Conservation (phyloP, 2,888 invertebrate genomes). For the Pedicia rivosa region DNA sequence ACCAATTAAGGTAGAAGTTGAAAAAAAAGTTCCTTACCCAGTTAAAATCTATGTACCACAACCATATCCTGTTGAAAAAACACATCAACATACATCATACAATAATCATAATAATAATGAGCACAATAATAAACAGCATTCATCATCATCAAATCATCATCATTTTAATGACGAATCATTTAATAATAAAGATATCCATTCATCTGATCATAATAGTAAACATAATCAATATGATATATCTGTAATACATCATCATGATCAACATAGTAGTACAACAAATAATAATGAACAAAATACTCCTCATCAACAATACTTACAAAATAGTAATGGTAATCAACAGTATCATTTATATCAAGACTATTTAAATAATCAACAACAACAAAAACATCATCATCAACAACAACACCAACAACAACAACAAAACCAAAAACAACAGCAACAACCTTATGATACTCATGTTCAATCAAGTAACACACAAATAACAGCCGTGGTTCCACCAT, state of each 20-base stretch:
- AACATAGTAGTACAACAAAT: conserved; percentile 1
- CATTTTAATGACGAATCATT: background rate
- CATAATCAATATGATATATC: background rate
- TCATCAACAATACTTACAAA: conserved; percentile 4
- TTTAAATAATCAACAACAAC: conserved; percentile 1
- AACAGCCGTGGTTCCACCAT: conserved; percentile 1
- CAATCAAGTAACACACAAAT: conserved; percentile 6
- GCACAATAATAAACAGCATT: too few relatives aligned
- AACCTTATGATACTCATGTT: background rate
- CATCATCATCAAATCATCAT: background rate
- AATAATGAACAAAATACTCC: background rate
- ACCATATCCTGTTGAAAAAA: conserved; percentile 24
- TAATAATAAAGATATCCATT: background rate
- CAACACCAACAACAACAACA: too few relatives aligned
- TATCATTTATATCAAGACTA: background rate
- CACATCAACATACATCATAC: conserved; percentile 8
- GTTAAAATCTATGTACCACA: conserved; percentile 18
- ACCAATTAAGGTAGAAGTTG: conserved; percentile 25
- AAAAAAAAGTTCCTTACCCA: conserved; percentile 28
- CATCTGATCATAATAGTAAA: too few relatives aligned
- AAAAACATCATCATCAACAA: too few relatives aligned
- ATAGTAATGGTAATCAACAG: background rate
- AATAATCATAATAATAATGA: conserved; percentile 10
- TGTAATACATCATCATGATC: conserved; percentile 4
- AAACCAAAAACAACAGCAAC: too few relatives aligned